Evolutionary conservation across 1,140 invertebrate species (phyloP).

Genomic region (Phymorhynchus buccinoides): DNA sequence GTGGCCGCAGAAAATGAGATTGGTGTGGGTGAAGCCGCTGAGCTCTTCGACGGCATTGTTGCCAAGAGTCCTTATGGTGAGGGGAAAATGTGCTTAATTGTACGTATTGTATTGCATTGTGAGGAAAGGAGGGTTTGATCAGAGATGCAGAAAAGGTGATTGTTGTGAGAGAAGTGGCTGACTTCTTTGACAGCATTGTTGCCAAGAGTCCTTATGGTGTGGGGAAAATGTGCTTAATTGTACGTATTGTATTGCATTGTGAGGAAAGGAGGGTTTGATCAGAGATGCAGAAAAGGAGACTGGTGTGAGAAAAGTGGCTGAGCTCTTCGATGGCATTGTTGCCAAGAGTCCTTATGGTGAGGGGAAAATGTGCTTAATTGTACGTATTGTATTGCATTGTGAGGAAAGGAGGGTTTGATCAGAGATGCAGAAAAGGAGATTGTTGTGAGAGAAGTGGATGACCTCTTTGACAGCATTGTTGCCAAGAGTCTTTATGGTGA

Average conservation of each 20-base stretch:
- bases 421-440: conserved; percentile 73
- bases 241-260: no score
- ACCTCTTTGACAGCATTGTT: conserved; percentile 77
- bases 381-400: no score
- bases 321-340: conserved; percentile 77
- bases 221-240: not conserved
- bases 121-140: no score
- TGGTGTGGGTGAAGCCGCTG: conserved; percentile 82
- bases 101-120: no score
- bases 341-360: conserved; percentile 72
- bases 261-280: no score
- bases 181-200: conserved; percentile 77
- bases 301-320: conserved; percentile 81
- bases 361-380: not conserved
- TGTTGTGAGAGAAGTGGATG: conserved; percentile 81
- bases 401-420: no score
- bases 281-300: conserved; percentile 73
- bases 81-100: not conserved
- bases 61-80: conserved; percentile 72
- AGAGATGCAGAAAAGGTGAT: conserved; percentile 73
- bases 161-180: conserved; percentile 81
- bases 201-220: conserved; percentile 72
- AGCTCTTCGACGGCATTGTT: conserved; percentile 77
- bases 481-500: conserved; percentile 72
- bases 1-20: conserved; percentile 93